phyloP scores from a whole-genome alignment of 1,140 invertebrate species.

The Agraylea sexmaculata region DNA sequence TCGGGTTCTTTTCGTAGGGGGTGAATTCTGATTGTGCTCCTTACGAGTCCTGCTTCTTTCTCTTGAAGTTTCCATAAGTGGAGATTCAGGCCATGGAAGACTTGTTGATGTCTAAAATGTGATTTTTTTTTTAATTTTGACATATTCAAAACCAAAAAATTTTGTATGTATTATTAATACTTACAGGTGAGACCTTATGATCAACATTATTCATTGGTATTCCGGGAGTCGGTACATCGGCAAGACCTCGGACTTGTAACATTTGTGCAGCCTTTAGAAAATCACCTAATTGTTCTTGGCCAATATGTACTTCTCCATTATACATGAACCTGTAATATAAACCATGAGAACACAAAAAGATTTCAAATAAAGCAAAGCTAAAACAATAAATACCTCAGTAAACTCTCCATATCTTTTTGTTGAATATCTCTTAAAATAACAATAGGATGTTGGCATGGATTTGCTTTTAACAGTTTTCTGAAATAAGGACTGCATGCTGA shows the following conservation, averaged over 20 bases:
- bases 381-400: slow-evolving; percentile 70
- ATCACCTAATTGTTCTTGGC: slow-evolving; percentile 76
- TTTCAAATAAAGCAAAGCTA: no score
- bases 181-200: slow-evolving; percentile 37
- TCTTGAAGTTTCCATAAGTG: slow-evolving; percentile 16
- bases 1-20: slow-evolving; percentile 49
- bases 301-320: slow-evolving; percentile 85
- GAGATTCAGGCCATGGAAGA: slow-evolving; percentile 18
- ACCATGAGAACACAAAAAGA: slow-evolving; percentile 1
- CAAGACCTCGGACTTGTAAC: slow-evolving; percentile 79
- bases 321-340: slow-evolving; percentile 71
- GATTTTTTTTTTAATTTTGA: no score
- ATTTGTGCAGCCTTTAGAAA: slow-evolving; percentile 84
- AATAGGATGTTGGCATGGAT: slow-evolving; percentile 89
- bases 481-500: slow-evolving; percentile 90
- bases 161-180: no score
- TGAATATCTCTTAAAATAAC: slow-evolving; percentile 82
- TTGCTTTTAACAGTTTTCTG: slow-evolving; percentile 75
- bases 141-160: no score
- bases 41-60: slow-evolving; percentile 27
- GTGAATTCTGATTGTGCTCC: slow-evolving; percentile 35
- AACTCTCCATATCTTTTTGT: slow-evolving; percentile 78
- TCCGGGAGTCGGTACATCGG: slow-evolving; percentile 62
- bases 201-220: slow-evolving; percentile 39
- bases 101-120: slow-evolving; percentile 19